Evolutionary conservation across 2,797 vertebrate genomes (phyloP).

Genomic region (Cyclura pinguis): DNA sequence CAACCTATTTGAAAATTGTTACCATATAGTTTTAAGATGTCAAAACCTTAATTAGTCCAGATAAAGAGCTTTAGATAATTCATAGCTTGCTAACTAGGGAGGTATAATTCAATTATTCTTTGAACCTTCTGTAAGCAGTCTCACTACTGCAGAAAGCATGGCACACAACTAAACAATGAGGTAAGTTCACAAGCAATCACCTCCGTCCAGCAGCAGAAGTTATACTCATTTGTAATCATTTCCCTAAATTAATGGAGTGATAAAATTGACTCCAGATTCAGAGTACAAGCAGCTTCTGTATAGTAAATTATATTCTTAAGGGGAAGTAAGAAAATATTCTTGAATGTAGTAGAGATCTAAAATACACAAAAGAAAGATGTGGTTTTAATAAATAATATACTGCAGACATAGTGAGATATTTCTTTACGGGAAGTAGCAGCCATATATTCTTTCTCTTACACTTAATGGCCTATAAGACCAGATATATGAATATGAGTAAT

Average conservation of each 20-base stretch:
- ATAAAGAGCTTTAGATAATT: neutral
- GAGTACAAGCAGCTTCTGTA: neutral
- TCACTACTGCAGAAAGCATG: neutral
- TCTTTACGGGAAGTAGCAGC: neutral
- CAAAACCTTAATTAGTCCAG: neutral
- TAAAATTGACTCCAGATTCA: neutral
- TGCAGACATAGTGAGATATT: neutral
- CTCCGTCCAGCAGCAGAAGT: neutral
- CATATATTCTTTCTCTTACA: too few relatives aligned
- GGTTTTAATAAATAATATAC: neutral
- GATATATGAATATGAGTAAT: too few relatives aligned
- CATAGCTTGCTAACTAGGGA: neutral
- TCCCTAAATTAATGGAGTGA: neutral
- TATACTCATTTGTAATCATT: neutral
- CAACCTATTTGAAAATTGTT: too few relatives aligned
- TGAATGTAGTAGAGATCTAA: neutral
- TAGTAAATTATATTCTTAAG: neutral
- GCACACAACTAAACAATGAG: neutral
- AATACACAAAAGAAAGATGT: too few relatives aligned
- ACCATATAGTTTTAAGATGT: too few relatives aligned
- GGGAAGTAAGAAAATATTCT: neutral
- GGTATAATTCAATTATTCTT: neutral
- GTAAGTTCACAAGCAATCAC: neutral
- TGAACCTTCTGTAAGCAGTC: neutral
- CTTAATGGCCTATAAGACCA: too few relatives aligned